Evolutionary conservation across 2,113 vertebrate species (phyloP), one percentile per base, ranked within the genome.

Genomic region (Myocastor coypus): DNA sequence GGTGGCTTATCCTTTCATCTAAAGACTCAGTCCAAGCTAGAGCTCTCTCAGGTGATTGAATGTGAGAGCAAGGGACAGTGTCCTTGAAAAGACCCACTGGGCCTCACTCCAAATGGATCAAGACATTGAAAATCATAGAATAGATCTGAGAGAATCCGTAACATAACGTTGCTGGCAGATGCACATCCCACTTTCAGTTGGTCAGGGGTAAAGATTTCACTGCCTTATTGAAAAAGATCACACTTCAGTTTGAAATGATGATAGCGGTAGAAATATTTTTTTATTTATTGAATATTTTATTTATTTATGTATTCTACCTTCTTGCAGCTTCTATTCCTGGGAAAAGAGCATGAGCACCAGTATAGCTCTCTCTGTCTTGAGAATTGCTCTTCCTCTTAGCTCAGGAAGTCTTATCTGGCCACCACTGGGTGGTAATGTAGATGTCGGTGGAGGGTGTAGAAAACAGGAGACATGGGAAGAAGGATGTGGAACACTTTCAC

Each of bases 1-100:
- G 59, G 20, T 75, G 24, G 13, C 66, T 83, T 64, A 98, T 26
- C 5, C 19, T 46, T 96, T 95, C 40, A 37, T 92, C 30, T 96
- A 59, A 92, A 94, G 40, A 95, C 50, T 37, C 24, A 80, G 42
- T 86, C 12, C 63, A 61, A 63, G 71, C 46, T 34, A 37, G 5
- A 69, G 34, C 34, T 91, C 11, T 59, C 40, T 77, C n/a, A 78
- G 87, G 16, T 13, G 69, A 20, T 1, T 59, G 6, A 32, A 61
- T 52, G 88, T 73, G 57, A 83, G 20, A 89, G 40, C 28, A 77
- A 37, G 69, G 63, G 40, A 13, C 42, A 37, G n/a, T 11, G 14
- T 17, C 42, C 28, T 13, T 37, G 14, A 55, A 93, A 81, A 87
- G 63, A 73, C 16, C 24, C 24, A 59, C 11, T 37, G 61, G 46